Percentiles rank a stretch among this genome's conserved stretches.
Evolutionary conservation across 2,113 vertebrate genomes (phyloP).

Genomic region (Prietella phreatophila): DNA sequence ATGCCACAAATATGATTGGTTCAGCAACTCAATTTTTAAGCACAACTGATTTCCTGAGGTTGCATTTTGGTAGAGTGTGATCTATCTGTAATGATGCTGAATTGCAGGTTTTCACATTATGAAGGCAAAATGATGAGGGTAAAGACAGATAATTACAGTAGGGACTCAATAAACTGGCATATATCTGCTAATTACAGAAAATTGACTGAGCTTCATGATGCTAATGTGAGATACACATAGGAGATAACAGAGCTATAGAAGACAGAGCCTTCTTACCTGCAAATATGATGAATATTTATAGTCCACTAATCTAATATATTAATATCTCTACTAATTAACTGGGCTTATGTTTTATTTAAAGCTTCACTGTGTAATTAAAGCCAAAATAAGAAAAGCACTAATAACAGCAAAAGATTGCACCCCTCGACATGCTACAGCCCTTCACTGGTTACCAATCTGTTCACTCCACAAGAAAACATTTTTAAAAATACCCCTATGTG

Average conservation of each 20-base stretch:
- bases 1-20: conserved; percentile 25
- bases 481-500: background rate
- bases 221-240: background rate
- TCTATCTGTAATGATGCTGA: conserved; percentile 36
- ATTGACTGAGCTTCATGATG: background rate
- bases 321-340: background rate
- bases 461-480: background rate
- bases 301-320: background rate
- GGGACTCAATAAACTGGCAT: conserved; percentile 6
- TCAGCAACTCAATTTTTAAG: conserved; percentile 28
- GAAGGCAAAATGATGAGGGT: conserved; percentile 15
- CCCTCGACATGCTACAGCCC: background rate
- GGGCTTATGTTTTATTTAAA: background rate
- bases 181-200: conserved; percentile 38
- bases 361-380: background rate
- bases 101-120: conserved; percentile 31
- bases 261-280: background rate
- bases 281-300: background rate
- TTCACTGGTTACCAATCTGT: background rate
- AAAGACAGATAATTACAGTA: background rate
- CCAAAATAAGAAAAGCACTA: background rate
- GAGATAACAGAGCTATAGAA: background rate
- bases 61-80: conserved; percentile 2
- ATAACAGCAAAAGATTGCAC: background rate
- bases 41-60: background rate